Evolutionary conservation across 92 coral and sea anemone genomes (phyloP).

Genomic region (Palythoa grandiflora): DNA sequence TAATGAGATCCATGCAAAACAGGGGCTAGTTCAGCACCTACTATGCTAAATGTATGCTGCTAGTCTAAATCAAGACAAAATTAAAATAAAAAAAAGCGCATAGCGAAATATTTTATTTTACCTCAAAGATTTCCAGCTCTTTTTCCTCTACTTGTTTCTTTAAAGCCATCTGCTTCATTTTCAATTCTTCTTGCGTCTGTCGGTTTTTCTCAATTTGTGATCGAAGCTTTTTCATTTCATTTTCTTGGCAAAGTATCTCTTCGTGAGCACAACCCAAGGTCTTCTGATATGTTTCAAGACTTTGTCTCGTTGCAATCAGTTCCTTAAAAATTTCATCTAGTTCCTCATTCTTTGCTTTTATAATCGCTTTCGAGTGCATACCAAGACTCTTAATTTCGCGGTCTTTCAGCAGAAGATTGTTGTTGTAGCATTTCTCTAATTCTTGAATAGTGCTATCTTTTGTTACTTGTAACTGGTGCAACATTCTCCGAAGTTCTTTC

Average conservation of each 20-base stretch:
- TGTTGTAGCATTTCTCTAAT: not conserved
- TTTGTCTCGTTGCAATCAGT: not conserved
- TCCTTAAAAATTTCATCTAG: not conserved
- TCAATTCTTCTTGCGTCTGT: not conserved
- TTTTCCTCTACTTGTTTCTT: not conserved
- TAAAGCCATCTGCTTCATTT: not conserved
- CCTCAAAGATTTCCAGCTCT: conserved; percentile 5
- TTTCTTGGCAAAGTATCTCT: not conserved
- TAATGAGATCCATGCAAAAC: too few species aligned
- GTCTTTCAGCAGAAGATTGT: conserved; percentile 4
- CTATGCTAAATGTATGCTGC: too few species aligned
- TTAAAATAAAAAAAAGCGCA: not conserved
- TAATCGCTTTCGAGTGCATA: not conserved
- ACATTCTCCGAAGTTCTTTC: conserved; percentile 16
- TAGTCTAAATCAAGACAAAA: not conserved
- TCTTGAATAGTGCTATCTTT: conserved; percentile 6
- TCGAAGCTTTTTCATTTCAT: not conserved
- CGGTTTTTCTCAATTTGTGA: not conserved
- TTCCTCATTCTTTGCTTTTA: not conserved
- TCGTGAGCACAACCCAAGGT: not conserved
- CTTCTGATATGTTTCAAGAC: not conserved
- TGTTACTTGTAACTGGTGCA: conserved; percentile 25
- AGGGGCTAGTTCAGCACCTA: too few species aligned
- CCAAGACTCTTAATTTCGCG: conserved; percentile 27
- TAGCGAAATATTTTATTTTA: not conserved